Evolutionary conservation across 92 coral and sea anemone genomes (phyloP), one percentile per base, ranked within the genome.

Genomic region (Paramuricea clavata): DNA sequence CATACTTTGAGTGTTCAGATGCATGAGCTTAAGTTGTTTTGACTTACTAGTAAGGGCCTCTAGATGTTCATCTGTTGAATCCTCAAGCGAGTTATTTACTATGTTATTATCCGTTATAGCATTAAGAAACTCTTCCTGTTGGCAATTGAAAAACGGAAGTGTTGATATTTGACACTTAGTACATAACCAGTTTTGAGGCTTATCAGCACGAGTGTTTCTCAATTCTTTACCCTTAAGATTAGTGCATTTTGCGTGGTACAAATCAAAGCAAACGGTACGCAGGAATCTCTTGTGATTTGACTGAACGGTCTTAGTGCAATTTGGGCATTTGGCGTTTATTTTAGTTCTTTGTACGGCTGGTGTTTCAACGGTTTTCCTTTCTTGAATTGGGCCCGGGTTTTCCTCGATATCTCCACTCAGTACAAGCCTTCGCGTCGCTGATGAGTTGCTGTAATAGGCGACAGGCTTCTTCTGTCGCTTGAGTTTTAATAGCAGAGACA

Each of bases 341-440:
- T 62, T 87, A 19, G 60, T 78, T 87, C 70, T 64, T 49, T 79
- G 41, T 47, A 34, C 61, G 54, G 81, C 76, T 49, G 34, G 47
- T 75, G 85, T 70, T 74, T 39, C 69, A 54, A 64, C 71, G 28
- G 69, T 61, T 47, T 85, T 85, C 31, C 60, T 83, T 23, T 79
- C 75, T 49, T 47, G 50, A 49, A 39, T 39, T 39, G 44, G 44
- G 44, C 44, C 44, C 44, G 44, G 44, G 10, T 39, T 39, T 39
- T 39, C 44, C 44, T 39, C 44, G 44, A 39, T 39, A 39, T 85
- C 85, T 49, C 88, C 83, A 73, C 84, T 74, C 72, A 85, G 88
- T 60, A 85, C 74, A 26, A 85, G 88, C 72, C 85, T 74, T 85
- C 70, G 88, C 41, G 88, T 71, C 74, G 88, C 61, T 17, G 74